Conservation (phyloP, 2,113 vertebrate species). For the Atrichornis clamosus region DNA sequence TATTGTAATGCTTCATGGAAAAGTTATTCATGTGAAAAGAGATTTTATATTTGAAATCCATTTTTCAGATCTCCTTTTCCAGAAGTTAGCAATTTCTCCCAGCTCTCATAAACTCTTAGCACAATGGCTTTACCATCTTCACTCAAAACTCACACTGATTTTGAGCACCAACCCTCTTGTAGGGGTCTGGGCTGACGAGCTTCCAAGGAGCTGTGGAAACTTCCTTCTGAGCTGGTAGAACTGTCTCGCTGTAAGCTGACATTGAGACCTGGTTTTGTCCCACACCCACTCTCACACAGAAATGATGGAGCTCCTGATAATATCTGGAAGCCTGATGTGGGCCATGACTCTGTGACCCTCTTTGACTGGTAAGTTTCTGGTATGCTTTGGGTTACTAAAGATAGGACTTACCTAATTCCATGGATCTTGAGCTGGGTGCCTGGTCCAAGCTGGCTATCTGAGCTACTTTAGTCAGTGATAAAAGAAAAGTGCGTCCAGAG, state of each 20-base stretch:
- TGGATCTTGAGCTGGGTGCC: background rate
- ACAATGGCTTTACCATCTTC: background rate
- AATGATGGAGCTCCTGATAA: background rate
- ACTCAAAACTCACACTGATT: background rate
- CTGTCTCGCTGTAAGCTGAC: background rate
- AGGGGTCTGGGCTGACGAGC: background rate
- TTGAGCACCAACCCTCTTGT: background rate
- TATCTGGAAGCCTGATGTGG: background rate
- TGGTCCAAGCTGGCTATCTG: background rate
- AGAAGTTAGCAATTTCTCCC: background rate
- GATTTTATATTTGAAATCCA: background rate
- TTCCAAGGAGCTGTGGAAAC: background rate
- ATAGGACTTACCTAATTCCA: background rate
- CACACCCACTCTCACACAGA: accelerated
- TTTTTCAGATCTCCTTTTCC: background rate
- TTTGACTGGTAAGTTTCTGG: background rate
- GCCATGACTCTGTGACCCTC: background rate
- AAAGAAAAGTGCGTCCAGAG: background rate
- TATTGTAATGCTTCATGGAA: background rate
- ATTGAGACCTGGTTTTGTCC: background rate
- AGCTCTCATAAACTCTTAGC: background rate
- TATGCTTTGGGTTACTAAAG: background rate
- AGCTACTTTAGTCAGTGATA: background rate
- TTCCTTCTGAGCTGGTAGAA: background rate
- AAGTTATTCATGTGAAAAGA: background rate